Evolutionary conservation across 2,888 invertebrate species (phyloP), one percentile per base, ranked within the genome.

Genomic region (Erebia aethiops): DNA sequence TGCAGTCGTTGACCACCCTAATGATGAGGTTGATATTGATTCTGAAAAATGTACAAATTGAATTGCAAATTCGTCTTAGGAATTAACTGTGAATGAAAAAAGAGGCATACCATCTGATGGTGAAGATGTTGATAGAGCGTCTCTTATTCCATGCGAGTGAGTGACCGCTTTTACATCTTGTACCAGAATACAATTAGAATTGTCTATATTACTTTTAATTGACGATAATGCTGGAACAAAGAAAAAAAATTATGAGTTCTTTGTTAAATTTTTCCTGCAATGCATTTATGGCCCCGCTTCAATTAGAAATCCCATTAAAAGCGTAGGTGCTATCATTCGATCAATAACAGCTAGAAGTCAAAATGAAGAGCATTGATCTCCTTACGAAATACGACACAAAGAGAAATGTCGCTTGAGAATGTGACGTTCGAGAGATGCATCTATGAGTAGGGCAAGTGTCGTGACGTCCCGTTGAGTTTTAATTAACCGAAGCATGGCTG

Each of bases 111-210:
- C 93, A 78, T 93, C 93, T 75, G 93, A 92, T 71, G 93, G 93
- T 70, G 92, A 93, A 76, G 88, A 90, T 67, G 93, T 93, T 80
- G 93, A 92, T 86, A 92, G 84, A 78, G 96, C 95, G 88, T 97
- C 97, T 90, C 96, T 95, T 81, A 96, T 94, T 87, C 97, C 96
- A 89, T 97, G 96, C 91, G 97, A 97, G 87, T 97, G 97, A 82
- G 97, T 97, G 81, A 97, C 96, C 83, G 97, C 97, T 93, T 97
- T 97, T 78, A 96, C 96, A 90, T 97, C 98, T 95, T 97, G 97
- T 87, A 97, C 97, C 91, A 97, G 94, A 89, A 97, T 97, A 94
- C 97, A 98, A 93, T 97, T 97, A 86, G 97, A 95, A 92, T 96
- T 96, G 94, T 97, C 97, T 95, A 97, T 96, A 93, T 96, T 96